Evolutionary conservation across 2,113 vertebrate species (phyloP), one percentile per base, ranked within the genome.

Genomic region (Atractosteus spatula): DNA sequence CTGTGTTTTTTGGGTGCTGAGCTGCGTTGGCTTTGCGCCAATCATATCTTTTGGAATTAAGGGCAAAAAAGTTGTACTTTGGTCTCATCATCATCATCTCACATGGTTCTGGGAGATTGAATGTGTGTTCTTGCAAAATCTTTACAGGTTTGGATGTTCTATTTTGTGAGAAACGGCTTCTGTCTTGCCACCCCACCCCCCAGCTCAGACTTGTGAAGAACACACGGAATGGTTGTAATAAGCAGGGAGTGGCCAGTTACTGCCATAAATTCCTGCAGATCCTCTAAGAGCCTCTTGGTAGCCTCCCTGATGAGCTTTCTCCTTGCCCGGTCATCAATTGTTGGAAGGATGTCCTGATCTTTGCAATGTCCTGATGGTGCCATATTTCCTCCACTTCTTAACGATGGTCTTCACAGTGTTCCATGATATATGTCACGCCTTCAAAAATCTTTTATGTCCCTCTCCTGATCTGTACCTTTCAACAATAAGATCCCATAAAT

Each of bases 241-340:
- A 59, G 68, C 55, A 70, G 55, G 68, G 55, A 44, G 68, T 69
- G 68, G 8, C 55, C 55, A 59, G 68, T 59, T 10, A 11, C 51
- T 70, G 55, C 41, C 51, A 70, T 29, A 61, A 43, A 44, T 13
- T 43, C 55, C 55, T 61, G 13, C 3, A 70, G 68, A 41, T 69
- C 47, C 67, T 69, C 56, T 51, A 69, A 51, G 44, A 54, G 11
- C 68, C 68, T 61, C 68, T 70, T 70, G 55, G 68, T 44, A 70
- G 68, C 55, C 55, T 59, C 29, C 3, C 41, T 70, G 56, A 4
- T 59, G 11, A 59, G 56, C 56, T 59, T 59, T n/a, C 56, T 59
- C 56, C 68, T 61, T 61, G 41, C 44, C 8, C 68, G 14, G 4
- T 43, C 68, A 70, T 70, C 55, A 59, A 56, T 55, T 43, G 29